Evolutionary conservation across 1,140 invertebrate genomes (phyloP), one percentile per base, ranked within the genome.

Genomic region (Eumeta japonica): DNA sequence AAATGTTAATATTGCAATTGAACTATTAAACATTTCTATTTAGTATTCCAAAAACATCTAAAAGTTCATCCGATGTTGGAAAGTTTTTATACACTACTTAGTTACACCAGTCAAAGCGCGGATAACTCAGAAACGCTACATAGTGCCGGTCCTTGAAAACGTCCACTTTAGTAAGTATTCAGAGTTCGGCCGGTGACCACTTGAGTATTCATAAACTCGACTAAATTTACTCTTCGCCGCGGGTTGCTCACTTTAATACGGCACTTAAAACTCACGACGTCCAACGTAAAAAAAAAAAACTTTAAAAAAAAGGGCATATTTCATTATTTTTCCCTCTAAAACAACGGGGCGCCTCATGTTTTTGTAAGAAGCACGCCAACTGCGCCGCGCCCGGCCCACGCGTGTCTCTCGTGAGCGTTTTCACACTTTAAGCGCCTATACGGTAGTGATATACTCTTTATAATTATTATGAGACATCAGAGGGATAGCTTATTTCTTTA

Each of bases 321-420:
- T 71, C 66, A 71, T 71, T 68, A 66, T 66, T 68, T 71, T 67
- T 71, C 64, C 37, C 58, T 54, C 56, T 52, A 66, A 59, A 71
- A 73, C 68, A 73, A 68, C 68, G 54, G 68, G 68, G 68, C 57
- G 62, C 52, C 65, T 50, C 47, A 46, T 55, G 59, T 57, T 68
- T 70, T 67, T 71, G 55, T 62, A 54, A 49, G 45, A 42, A 47
- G 54, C 52, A 60, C 63, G 52, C 60, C 59, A 59, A 62, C 46
- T 52, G 52, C 37, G 55, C 37, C 37, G 48, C 58, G 41, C 43
- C 62, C 56, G 39, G 44, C 62, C 65, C 58, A 65, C 62, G 62
- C 62, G 43, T 46, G 51, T 45, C 35, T 48, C 45, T 53, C 34
- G 58, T 60, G 54, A 67, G 67, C 56, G 56, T 36, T 70, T n/a